These are phyloP conservation scores for Pediacus dermestoides DNA, from an alignment of 2,888 invertebrate species.

Conservation along the genomic window DNA sequence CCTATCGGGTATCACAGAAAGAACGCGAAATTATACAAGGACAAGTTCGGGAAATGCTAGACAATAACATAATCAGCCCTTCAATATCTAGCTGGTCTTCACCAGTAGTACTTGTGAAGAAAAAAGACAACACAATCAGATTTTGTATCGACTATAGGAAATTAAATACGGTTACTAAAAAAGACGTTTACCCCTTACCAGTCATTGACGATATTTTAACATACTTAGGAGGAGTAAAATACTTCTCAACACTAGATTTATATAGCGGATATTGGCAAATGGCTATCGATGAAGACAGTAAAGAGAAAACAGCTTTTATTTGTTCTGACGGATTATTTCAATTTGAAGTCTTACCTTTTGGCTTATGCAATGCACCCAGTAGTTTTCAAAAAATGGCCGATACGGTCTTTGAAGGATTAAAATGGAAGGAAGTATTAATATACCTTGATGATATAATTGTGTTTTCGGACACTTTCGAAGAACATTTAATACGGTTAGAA, in stretches of 20 bases:
- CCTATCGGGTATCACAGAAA: not conserved
- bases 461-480: too few species aligned
- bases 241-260: conserved; percentile 36
- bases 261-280: conserved; percentile 37
- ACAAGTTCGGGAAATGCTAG: not conserved
- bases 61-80: not conserved
- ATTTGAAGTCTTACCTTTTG: conserved; percentile 38
- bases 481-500: too few species aligned
- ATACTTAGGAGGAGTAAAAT: conserved; percentile 25
- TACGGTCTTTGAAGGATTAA: too few species aligned
- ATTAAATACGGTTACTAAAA: conserved; percentile 35
- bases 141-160: conserved; percentile 33
- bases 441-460: too few species aligned
- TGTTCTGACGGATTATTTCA: conserved; percentile 39
- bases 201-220: conserved; percentile 36
- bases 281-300: conserved; percentile 27
- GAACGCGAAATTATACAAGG: not conserved
- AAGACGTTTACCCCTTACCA: conserved; percentile 37
- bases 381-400: too few species aligned
- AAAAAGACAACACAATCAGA: conserved; percentile 26
- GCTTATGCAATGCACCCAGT: conserved; percentile 37
- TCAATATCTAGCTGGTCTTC: conserved; percentile 9
- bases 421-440: too few species aligned
- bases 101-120: conserved; percentile 20
- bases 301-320: conserved; percentile 35